These are phyloP conservation scores for Gallinago paraguaiae DNA, from an alignment of 2,113 vertebrate species.

Conservation along the genomic window DNA sequence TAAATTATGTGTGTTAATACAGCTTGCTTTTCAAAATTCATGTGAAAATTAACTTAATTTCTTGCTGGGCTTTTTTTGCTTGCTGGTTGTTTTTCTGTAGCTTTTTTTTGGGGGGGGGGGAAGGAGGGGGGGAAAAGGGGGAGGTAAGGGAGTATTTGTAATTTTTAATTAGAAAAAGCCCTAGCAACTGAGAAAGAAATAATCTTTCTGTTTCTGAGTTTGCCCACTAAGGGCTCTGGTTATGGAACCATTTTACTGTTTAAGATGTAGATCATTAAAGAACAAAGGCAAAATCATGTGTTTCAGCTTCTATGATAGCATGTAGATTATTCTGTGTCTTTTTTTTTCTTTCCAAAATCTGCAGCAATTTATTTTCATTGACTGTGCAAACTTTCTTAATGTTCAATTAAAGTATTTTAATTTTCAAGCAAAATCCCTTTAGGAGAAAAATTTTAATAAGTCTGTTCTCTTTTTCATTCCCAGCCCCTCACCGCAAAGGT, in stretches of 20 bases:
- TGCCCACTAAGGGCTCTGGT: background rate
- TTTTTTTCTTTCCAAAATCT: background rate
- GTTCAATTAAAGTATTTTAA: background rate
- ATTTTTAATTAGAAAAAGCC: background rate
- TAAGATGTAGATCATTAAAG: constrained; percentile 47
- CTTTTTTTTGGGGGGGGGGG: background rate
- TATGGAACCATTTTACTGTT: constrained; percentile 34
- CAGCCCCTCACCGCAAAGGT: constrained; percentile 45
- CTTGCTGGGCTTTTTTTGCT: background rate
- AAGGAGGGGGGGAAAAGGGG: too few relatives aligned
- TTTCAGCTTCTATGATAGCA: background rate
- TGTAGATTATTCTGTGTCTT: background rate
- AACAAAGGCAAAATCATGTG: constrained; percentile 41
- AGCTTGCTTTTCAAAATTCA: background rate
- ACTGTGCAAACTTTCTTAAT: background rate
- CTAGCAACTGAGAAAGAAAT: background rate
- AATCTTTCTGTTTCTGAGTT: background rate
- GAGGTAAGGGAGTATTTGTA: too few relatives aligned
- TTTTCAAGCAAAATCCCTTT: constrained; percentile 15
- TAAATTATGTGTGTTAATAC: background rate
- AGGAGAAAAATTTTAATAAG: background rate
- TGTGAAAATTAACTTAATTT: background rate
- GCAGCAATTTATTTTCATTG: background rate
- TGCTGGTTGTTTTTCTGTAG: background rate
- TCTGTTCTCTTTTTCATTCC: constrained; percentile 31